Evolutionary conservation across 2,113 vertebrate genomes (phyloP), one percentile per base, ranked within the genome.

Genomic region (Agapornis roseicollis): DNA sequence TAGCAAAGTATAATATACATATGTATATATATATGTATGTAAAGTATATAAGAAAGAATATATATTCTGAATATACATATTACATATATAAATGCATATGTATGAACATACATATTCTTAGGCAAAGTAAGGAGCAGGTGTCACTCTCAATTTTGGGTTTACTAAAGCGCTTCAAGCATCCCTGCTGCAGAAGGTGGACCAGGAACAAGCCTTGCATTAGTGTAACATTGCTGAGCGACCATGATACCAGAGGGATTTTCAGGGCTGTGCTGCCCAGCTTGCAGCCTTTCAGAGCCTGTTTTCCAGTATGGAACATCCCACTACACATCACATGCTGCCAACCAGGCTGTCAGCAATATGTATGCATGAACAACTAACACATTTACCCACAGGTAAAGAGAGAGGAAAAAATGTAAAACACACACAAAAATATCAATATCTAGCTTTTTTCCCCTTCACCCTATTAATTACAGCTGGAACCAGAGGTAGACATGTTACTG

Each of bases 181-280:
- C 53, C 11, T 84, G 31, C 66, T 53, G 11, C 18, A n/a, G 52
- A 76, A 76, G 47, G 27, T 16, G 27, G 49, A 50, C 10, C 27
- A 49, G 41, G 33, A 33, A 56, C 8, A 80, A 42, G 7, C 22
- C 33, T 53, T 41, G 16, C 42, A 42, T 46, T 79, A 88, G 17
- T 0, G 1, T 66, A 15, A 35, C 28, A 17, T 6, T 16, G 18
- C n/a, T 81, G 61, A 69, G 55, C 55, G 25, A 13, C 1, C 3
- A 12, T 4, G n/a, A 37, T n/a, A 52, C 10, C 2, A 1, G 64
- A 35, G 47, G 14, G 13, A 9, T 74, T 89, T 87, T 71, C 25
- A 61, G 88, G 60, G 77, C 16, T 0, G 0, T 37, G 20, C 14
- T 81, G 31, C 60, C 64, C 6, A 8, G 3, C 16, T 80, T 13